Conservation (phyloP, 2,113 vertebrate species). For the Caranx ignobilis region DNA sequence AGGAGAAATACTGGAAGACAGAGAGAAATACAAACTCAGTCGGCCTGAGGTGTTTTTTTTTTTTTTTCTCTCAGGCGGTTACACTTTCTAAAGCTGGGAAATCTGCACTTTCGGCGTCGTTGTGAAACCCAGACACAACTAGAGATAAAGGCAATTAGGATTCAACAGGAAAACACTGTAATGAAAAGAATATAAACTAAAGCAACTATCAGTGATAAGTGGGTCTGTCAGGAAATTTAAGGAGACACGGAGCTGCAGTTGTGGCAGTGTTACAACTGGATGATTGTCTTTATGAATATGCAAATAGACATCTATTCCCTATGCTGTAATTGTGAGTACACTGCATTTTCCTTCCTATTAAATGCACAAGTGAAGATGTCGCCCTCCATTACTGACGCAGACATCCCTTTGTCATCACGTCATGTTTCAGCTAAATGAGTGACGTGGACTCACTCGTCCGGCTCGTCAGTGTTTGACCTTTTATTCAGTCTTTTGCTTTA, state of each 20-base stretch:
- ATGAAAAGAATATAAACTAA: background rate
- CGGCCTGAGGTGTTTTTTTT: slow-evolving; percentile 2
- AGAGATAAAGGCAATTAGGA: background rate
- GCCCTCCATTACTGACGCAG: slow-evolving; percentile 17
- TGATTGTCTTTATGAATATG: slow-evolving; percentile 52
- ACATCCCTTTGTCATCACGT: slow-evolving; percentile 10
- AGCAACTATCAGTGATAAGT: background rate
- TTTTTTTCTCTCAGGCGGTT: slow-evolving; percentile 5
- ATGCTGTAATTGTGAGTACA: slow-evolving; percentile 33
- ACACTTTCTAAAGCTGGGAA: slow-evolving; percentile 6
- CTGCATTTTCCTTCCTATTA: slow-evolving; percentile 43
- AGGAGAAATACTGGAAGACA: slow-evolving; percentile 15
- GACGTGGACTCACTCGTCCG: no score
- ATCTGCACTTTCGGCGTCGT: background rate
- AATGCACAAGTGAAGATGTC: slow-evolving; percentile 39
- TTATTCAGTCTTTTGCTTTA: background rate
- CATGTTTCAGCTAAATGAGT: background rate
- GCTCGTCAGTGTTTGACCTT: slow-evolving; percentile 10
- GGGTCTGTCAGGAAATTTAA: background rate
- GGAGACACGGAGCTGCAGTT: slow-evolving; percentile 4
- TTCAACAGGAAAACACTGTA: background rate
- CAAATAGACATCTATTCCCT: slow-evolving; percentile 35
- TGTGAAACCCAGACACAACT: background rate
- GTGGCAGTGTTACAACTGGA: slow-evolving; percentile 11
- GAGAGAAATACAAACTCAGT: slow-evolving; percentile 24